phyloP scores from a whole-genome alignment of 2,797 vertebrate genomes.

The Oophaga sylvatica region DNA sequence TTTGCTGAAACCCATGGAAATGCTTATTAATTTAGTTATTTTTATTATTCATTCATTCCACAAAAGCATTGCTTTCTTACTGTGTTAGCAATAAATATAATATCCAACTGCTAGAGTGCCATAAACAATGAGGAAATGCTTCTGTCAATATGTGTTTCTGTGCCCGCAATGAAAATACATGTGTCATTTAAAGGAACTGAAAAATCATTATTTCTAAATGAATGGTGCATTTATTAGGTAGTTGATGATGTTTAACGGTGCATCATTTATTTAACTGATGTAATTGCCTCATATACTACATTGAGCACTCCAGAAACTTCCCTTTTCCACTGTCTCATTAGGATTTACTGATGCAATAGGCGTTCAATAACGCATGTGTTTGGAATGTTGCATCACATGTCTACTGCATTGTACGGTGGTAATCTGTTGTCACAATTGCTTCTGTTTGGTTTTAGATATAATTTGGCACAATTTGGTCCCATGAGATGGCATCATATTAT shows the following conservation, averaged over 20 bases:
- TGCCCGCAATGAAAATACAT: constrained; percentile 23
- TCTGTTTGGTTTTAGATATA: background rate
- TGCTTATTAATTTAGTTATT: background rate
- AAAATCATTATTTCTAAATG: constrained; percentile 48
- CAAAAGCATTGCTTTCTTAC: background rate
- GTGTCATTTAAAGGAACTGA: constrained; percentile 51
- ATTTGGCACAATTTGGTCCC: background rate
- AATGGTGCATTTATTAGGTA: constrained; percentile 36
- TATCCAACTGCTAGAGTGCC: constrained; percentile 8
- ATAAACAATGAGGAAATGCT: constrained; percentile 40
- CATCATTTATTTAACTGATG: constrained; percentile 31
- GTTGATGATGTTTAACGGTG: constrained; percentile 21
- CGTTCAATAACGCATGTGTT: background rate
- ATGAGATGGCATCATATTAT: background rate
- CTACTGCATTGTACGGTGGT: background rate
- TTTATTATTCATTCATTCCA: background rate
- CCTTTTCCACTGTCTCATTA: constrained; percentile 2
- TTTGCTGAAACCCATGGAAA: background rate
- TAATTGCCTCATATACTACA: background rate
- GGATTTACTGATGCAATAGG: background rate
- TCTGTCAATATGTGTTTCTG: constrained; percentile 49
- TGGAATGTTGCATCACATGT: background rate
- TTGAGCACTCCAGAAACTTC: background rate
- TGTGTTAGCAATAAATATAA: background rate
- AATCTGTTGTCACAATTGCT: background rate